phyloP scores from a whole-genome alignment of 2,113 vertebrate species.

The Takifugu bimaculatus region DNA sequence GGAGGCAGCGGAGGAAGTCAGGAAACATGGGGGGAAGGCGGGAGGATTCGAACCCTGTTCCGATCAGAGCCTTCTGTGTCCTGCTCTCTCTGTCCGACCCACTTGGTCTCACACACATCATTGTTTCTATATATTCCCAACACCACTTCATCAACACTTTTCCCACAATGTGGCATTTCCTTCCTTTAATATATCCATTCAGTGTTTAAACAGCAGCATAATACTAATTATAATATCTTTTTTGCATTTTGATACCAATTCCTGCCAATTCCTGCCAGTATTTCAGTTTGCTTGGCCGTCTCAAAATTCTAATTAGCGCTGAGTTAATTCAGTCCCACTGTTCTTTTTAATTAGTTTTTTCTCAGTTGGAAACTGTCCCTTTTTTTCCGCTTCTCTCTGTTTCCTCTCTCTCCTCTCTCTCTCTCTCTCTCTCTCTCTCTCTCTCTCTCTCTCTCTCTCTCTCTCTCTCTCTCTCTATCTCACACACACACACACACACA shows the following conservation, averaged over 20 bases:
- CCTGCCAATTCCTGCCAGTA: slow-evolving; percentile 3
- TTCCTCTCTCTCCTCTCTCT: not conserved
- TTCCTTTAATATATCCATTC: too few relatives aligned
- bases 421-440: not conserved
- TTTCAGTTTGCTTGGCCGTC: slow-evolving; percentile 8
- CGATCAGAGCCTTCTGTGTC: slow-evolving; percentile 1
- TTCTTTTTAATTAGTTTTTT: slow-evolving; percentile 18
- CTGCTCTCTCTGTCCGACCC: slow-evolving; percentile 25
- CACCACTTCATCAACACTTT: slow-evolving; percentile 33
- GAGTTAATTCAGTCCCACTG: slow-evolving; percentile 28
- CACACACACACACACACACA: not conserved
- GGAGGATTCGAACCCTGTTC: slow-evolving; percentile 6
- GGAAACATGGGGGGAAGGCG: too few relatives aligned
- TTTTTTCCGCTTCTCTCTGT: not conserved
- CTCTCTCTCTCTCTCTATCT: not conserved
- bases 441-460: not conserved
- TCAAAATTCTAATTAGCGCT: not conserved
- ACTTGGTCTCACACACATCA: slow-evolving; percentile 28
- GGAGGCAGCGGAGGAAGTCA: too few relatives aligned
- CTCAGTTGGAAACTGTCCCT: not conserved
- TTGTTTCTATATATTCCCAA: slow-evolving; percentile 2
- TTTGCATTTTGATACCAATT: slow-evolving; percentile 7
- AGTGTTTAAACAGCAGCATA: too few relatives aligned
- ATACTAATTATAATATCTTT: not conserved
- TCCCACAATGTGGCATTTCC: not conserved